Evolutionary conservation across 2,113 vertebrate species (phyloP).

Genomic region (Phalacrocorax pelagicus): DNA sequence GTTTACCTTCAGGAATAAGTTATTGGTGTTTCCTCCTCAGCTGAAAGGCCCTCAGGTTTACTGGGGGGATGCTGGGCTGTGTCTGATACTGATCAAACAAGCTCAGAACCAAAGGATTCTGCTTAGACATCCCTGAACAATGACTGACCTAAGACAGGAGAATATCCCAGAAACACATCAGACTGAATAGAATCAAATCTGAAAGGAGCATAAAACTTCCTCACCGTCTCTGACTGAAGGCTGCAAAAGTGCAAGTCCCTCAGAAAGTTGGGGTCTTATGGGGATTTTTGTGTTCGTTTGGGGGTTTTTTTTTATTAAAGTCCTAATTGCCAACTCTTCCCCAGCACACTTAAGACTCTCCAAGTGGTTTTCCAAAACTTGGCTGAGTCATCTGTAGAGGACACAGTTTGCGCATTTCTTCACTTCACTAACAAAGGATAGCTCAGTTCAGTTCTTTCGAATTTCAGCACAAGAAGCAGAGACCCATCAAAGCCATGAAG

Average conservation of each 20-base stretch:
- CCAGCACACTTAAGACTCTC: neutral
- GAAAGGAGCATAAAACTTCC: neutral
- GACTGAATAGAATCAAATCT: neutral
- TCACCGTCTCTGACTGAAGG: neutral
- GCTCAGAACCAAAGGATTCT: neutral
- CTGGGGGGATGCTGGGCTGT: rapidly evolving
- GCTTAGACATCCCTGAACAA: neutral
- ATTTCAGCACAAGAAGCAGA: neutral
- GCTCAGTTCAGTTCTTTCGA: neutral
- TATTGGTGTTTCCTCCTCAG: neutral
- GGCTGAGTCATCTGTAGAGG: neutral
- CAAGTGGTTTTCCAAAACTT: neutral
- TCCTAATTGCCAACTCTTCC: neutral
- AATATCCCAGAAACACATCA: neutral
- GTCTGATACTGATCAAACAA: neutral
- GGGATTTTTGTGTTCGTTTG: neutral
- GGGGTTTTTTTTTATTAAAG: neutral
- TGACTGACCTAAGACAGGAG: neutral
- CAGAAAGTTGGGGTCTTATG: neutral
- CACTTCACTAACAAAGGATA: neutral
- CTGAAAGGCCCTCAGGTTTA: neutral
- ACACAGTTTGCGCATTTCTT: neutral
- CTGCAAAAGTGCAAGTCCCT: neutral
- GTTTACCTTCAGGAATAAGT: neutral
- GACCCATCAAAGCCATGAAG: conserved; percentile 14